Evolutionary conservation across 2,888 invertebrate genomes (phyloP), one percentile per base, ranked within the genome.

Genomic region (Eurois occulta): DNA sequence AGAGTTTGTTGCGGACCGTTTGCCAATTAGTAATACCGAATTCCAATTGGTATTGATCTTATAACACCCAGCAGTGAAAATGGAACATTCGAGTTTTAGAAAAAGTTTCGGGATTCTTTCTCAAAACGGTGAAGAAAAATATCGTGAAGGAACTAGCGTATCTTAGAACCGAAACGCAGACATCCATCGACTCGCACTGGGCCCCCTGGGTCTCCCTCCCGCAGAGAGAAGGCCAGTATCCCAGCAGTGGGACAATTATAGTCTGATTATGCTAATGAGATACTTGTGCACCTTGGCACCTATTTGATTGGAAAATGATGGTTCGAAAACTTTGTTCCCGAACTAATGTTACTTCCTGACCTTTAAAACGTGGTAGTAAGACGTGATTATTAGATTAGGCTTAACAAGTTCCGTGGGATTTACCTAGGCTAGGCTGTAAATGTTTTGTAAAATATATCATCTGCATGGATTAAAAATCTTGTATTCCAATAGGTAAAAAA

Each of bases 1-100:
- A n/a, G 21, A 77, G n/a, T 81, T 81, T 55, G 66, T 71, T 76
- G 71, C 71, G 52, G 7, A 73, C n/a, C 32, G 24, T 32, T 52
- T 73, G 52, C 16, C 43, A 35, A 58, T 74, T 75, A 48, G 35
- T 8, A 38, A 38, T 64, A 38, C 4, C 1, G 21, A 28, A 58
- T 69, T 79, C 28, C 32, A 11, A 55, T 55, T 41, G 24, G 18
- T 64, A 41, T 65, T 48, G n/a, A 7, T n/a, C 5, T 0, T 21
- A n/a, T 11, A 2, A 16, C 43, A 71, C 11, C 13, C 67, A 21
- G 66, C 32, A 28, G 58, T 58, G 16, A 28, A 16, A 28, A n/a
- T 55, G 3, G 13, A 13, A 28, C 16, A 58, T n/a, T n/a, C n/a
- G 55, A 52, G 8, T 52, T 52, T 8, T 24, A 48, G 52, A 24